These are phyloP conservation scores for Cheirogaleus medius DNA, from an alignment of 2,113 vertebrate species.

Conservation along the genomic window DNA sequence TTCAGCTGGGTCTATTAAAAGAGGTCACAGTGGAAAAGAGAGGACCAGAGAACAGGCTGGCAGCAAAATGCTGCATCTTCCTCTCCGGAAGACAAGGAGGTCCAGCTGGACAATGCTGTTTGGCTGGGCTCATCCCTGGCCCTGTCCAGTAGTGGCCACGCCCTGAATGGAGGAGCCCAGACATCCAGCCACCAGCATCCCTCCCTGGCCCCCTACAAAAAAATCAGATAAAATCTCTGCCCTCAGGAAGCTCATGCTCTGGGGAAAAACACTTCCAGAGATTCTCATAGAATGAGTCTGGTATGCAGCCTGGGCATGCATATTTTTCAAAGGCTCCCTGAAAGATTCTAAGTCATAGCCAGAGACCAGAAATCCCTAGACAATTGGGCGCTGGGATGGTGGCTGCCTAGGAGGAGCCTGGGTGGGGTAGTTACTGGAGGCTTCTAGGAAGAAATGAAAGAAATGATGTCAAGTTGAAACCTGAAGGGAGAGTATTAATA, in stretches of 20 bases:
- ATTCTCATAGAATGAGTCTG: not conserved
- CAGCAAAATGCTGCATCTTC: fast-evolving
- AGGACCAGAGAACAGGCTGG: not conserved
- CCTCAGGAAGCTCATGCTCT: not conserved
- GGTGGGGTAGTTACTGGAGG: not conserved
- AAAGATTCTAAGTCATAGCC: not conserved
- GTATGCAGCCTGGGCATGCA: not conserved
- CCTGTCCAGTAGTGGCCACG: not conserved
- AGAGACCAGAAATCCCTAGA: not conserved
- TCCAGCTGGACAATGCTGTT: fast-evolving
- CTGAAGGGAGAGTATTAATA: not conserved
- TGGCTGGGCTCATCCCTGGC: fast-evolving
- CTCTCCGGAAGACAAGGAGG: not conserved
- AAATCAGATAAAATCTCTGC: not conserved
- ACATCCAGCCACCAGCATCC: not conserved
- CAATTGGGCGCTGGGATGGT: not conserved
- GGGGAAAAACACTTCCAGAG: not conserved
- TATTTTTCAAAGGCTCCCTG: not conserved
- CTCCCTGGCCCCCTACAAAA: not conserved
- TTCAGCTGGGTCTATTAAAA: not conserved
- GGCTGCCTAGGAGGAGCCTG: not conserved
- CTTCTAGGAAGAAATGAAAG: not conserved
- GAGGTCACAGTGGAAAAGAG: too few relatives aligned
- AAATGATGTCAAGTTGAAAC: not conserved
- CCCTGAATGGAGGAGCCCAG: not conserved